phyloP scores from a whole-genome alignment of 2,113 vertebrate species.

The Meriones unguiculatus region DNA sequence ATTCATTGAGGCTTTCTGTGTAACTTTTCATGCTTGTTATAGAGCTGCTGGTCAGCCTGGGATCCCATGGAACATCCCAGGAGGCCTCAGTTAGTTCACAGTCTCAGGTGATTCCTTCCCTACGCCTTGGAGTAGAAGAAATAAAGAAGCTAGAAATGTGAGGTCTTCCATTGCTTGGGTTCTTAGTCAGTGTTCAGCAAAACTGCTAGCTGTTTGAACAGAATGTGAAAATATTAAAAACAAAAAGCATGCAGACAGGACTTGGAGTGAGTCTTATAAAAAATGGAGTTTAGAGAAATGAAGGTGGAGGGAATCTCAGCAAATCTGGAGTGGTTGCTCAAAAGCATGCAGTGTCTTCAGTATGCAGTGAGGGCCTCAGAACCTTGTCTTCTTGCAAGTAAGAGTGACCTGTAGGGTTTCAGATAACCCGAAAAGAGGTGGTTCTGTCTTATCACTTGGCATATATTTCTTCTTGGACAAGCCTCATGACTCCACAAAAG shows the following conservation, averaged over 20 bases:
- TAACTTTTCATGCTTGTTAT: neutral
- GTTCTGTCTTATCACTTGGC: neutral
- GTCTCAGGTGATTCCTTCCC: neutral
- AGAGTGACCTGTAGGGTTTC: neutral
- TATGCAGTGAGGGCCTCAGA: neutral
- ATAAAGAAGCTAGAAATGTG: neutral
- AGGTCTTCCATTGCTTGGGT: neutral
- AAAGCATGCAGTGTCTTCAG: neutral
- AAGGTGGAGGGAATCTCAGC: neutral
- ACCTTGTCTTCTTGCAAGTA: neutral
- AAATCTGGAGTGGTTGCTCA: neutral
- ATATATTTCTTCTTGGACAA: neutral
- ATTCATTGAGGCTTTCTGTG: neutral
- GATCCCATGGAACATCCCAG: rapidly evolving
- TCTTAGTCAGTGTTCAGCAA: neutral
- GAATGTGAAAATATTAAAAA: neutral
- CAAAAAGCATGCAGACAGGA: neutral
- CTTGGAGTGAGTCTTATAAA: neutral
- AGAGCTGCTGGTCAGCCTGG: neutral
- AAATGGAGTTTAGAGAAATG: neutral
- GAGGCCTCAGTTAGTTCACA: neutral
- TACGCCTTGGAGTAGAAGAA: neutral
- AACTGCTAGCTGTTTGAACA: neutral
- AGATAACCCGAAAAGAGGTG: neutral
- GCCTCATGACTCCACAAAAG: neutral